Evolutionary conservation across 30 jellyfish, hydroid and myxozoan genomes (phyloP).

Genomic region (Morbakka virulenta): DNA sequence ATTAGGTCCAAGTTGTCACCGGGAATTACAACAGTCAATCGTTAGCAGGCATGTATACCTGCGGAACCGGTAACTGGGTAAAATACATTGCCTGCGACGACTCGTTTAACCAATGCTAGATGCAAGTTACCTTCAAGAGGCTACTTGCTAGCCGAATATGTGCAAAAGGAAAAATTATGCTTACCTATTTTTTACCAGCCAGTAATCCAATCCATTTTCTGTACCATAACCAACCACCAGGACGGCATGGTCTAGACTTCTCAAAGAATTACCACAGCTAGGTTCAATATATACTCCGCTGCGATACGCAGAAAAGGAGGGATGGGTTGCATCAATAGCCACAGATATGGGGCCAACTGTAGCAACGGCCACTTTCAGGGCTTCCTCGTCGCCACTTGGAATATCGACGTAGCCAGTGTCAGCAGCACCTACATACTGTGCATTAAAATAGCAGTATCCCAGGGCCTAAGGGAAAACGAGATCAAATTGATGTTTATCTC

Average conservation of each 20-base stretch:
- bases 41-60: no score
- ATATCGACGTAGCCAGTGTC: slow-evolving; percentile 86
- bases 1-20: no score
- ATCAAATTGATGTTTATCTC: not conserved
- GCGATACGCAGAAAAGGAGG: slow-evolving; percentile 77
- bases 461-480: slow-evolving; percentile 51
- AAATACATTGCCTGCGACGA: no score
- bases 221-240: slow-evolving; percentile 98
- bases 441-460: slow-evolving; percentile 89
- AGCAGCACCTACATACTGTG: slow-evolving; percentile 69
- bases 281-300: slow-evolving; percentile 94
- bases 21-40: no score
- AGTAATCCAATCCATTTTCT: slow-evolving; percentile 84
- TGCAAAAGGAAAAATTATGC: no score
- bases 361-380: slow-evolving; percentile 88
- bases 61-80: no score
- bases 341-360: slow-evolving; percentile 97
- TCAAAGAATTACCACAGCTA: slow-evolving; percentile 75
- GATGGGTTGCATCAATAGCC: slow-evolving; percentile 96
- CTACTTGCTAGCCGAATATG: no score
- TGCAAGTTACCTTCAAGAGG: no score
- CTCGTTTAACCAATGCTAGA: no score
- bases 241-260: slow-evolving; percentile 94
- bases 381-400: slow-evolving; percentile 93
- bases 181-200: slow-evolving; percentile 98